Evolutionary conservation across 1,140 invertebrate species (phyloP).

Genomic region (Pseudomyrmex concolor): DNA sequence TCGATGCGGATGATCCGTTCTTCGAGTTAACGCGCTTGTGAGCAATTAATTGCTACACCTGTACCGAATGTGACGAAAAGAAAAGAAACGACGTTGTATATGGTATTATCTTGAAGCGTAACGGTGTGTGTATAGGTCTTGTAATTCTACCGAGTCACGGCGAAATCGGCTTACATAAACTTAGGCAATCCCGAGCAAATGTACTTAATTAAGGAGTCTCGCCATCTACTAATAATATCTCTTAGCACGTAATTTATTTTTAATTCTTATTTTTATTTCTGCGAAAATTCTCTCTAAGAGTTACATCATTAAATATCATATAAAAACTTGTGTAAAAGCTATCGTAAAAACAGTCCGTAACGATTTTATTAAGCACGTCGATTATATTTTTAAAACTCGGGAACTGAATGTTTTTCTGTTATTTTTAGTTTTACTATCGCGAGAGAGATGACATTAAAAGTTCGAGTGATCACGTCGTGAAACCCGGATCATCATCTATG

Average conservation of each 20-base stretch:
- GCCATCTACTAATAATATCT: not conserved
- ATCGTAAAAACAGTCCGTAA: too few relatives aligned
- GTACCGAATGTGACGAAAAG: slow-evolving; percentile 36
- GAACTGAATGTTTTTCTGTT: too few relatives aligned
- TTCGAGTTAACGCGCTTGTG: slow-evolving; percentile 37
- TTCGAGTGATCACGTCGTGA: too few relatives aligned
- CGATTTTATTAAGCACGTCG: too few relatives aligned
- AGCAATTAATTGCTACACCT: slow-evolving; percentile 32
- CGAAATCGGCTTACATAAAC: slow-evolving; percentile 61
- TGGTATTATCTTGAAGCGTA: slow-evolving; percentile 31
- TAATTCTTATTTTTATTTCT: too few relatives aligned
- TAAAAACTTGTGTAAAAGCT: too few relatives aligned
- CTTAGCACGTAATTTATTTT: slow-evolving; percentile 20
- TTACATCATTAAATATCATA: too few relatives aligned
- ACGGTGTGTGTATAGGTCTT: not conserved
- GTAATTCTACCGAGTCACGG: slow-evolving; percentile 16
- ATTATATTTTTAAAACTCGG: too few relatives aligned
- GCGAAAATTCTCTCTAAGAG: too few relatives aligned
- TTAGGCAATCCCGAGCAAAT: slow-evolving; percentile 40
- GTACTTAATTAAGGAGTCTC: slow-evolving; percentile 34
- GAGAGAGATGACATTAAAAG: too few relatives aligned
- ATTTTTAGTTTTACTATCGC: too few relatives aligned
- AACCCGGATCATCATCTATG: too few relatives aligned
- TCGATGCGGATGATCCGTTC: slow-evolving; percentile 38
- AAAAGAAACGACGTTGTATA: slow-evolving; percentile 5